phyloP scores from a whole-genome alignment of 2,888 invertebrate genomes.

The Drosophila gaucha region DNA sequence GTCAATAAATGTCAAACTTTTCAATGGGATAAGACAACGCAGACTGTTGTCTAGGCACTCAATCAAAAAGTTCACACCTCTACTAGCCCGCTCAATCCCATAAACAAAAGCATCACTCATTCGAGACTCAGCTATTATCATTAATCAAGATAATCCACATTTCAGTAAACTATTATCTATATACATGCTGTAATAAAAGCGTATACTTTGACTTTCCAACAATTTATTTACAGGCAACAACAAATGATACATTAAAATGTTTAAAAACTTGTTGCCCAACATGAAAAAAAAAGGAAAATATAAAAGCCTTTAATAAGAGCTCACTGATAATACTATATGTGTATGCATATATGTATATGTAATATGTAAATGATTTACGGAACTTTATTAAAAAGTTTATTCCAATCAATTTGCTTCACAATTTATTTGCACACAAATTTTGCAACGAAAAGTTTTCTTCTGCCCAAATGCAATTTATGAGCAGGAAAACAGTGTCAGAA shows the following conservation, averaged over 20 bases:
- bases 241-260: conserved; percentile 1
- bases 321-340: background rate
- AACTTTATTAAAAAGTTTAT: background rate
- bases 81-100: background rate
- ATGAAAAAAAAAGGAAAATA: background rate
- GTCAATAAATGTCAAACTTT: background rate
- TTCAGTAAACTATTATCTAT: background rate
- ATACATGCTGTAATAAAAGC: background rate
- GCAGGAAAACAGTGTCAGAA: background rate
- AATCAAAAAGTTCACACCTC: background rate
- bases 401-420: conserved; percentile 4
- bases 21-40: background rate
- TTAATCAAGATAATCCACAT: background rate
- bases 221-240: background rate
- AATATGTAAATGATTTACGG: background rate
- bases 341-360: too few species aligned
- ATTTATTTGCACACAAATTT: conserved; percentile 11
- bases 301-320: background rate
- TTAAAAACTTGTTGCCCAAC: background rate
- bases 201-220: background rate
- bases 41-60: too few species aligned
- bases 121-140: background rate
- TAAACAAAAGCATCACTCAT: background rate
- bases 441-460: background rate
- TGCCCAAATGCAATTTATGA: conserved; percentile 6